Evolutionary conservation across 2,113 vertebrate species (phyloP), one percentile per base, ranked within the genome.

Genomic region (Rhombomys opimus): DNA sequence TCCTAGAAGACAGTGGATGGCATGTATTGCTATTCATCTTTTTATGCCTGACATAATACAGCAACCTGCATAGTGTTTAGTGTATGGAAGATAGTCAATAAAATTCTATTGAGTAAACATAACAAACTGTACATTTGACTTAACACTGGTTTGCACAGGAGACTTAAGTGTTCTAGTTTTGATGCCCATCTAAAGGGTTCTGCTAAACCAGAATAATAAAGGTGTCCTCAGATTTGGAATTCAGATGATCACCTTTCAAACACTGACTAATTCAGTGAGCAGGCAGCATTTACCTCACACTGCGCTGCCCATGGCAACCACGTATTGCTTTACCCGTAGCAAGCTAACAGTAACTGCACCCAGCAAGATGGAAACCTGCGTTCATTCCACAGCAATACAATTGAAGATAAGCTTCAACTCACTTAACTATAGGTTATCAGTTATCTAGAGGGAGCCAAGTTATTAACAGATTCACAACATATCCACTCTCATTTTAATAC

Each of bases 181-280:
- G 70, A 87, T 63, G 68, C 35, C 77, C 93, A 86, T 35, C 61
- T 87, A 50, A 94, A 95, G 22, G 38, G 73, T 96, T 76, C 67
- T 35, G 61, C 54, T 91, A 81, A 92, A 87, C 50, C 57, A 63
- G 95, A 93, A 91, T 46, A 46, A 63, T 32, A 3, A 81, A 41
- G 61, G 35, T 73, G 9, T n/a, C 17, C 46, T 95, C 14, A 73
- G 54, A 92, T 38, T 76, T 75, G 15, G 65, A 54, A 86, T 92
- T 86, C 59, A 68, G 50, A 75, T 41, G 18, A 73, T 73, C n/a
- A 63, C 23, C 5, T 75, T 93, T 57, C 70, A 90, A 94, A 54
- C 41, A 5, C 68, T 68, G 32, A 32, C 89, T 76, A 57, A 93
- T 57, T 75, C 65, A 76, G 10, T 17, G 46, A 77, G 54, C 25